Evolutionary conservation across 1,140 invertebrate species (phyloP).

Genomic region (Bombus superbus): DNA sequence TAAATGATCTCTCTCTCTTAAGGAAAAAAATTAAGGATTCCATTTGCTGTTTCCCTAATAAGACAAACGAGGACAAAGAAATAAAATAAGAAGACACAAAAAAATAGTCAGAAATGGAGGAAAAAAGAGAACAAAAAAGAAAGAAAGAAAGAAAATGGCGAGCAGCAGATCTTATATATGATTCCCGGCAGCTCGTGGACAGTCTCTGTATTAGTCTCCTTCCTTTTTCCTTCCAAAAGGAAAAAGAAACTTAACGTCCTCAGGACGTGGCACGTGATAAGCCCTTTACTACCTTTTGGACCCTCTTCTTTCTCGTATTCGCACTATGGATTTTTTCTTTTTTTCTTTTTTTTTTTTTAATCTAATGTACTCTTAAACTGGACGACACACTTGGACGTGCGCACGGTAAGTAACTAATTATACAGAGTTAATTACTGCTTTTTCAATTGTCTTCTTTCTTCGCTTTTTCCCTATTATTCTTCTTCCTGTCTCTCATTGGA

Average conservation of each 20-base stretch:
- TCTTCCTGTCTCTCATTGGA: constrained; percentile 37
- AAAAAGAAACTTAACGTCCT: constrained; percentile 38
- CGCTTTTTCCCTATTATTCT: constrained; percentile 5
- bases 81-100: background rate
- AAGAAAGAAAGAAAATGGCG: constrained; percentile 37
- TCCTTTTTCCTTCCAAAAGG: constrained; percentile 47
- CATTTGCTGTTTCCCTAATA: constrained; percentile 16
- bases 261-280: constrained; percentile 60
- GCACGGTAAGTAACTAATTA: constrained; percentile 70
- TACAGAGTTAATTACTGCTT: constrained; percentile 62
- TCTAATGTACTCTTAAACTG: constrained; percentile 65
- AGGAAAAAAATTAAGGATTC: constrained; percentile 23
- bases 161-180: constrained; percentile 35
- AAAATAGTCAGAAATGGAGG: constrained; percentile 13
- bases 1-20: constrained; percentile 45
- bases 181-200: constrained; percentile 52
- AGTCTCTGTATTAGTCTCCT: constrained; percentile 46
- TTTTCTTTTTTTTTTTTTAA: constrained; percentile 54
- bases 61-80: background rate
- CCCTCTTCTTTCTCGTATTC: constrained; percentile 70
- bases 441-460: constrained; percentile 42
- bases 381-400: constrained; percentile 67
- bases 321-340: constrained; percentile 23
- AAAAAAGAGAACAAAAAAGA: background rate
- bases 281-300: constrained; percentile 64